Conservation (phyloP, 2,888 invertebrate genomes). For the Plutella xylostella region DNA sequence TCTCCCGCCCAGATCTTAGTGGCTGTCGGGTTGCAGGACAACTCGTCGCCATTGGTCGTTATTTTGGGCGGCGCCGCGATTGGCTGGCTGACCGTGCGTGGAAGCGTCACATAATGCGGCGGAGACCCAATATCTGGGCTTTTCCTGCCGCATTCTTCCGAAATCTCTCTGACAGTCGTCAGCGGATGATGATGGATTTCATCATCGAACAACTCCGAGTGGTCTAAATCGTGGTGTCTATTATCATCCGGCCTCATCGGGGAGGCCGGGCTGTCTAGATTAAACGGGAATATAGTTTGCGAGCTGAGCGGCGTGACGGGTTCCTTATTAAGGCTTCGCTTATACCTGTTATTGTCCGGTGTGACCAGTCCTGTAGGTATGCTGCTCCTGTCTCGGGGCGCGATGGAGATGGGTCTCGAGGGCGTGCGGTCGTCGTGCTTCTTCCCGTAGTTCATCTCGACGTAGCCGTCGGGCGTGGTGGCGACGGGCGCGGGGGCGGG, state of each 20-base stretch:
- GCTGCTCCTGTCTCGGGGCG: slow-evolving; percentile 36
- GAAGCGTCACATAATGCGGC: slow-evolving; percentile 65
- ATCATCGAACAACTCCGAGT: slow-evolving; percentile 28
- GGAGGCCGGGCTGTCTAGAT: slow-evolving; percentile 75
- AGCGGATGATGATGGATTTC: slow-evolving; percentile 32
- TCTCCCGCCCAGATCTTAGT: slow-evolving; percentile 38
- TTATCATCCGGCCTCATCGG: slow-evolving; percentile 61
- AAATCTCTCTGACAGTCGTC: slow-evolving; percentile 44
- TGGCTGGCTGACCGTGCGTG: slow-evolving; percentile 25
- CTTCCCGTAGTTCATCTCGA: slow-evolving; percentile 47
- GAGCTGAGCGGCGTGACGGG: slow-evolving; percentile 71
- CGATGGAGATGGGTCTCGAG: slow-evolving; percentile 75
- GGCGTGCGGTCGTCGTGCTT: slow-evolving; percentile 46
- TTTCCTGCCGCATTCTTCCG: slow-evolving; percentile 34
- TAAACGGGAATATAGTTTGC: slow-evolving; percentile 76
- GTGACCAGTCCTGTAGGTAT: no score
- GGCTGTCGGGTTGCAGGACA: slow-evolving; percentile 54
- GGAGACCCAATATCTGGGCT: slow-evolving; percentile 28
- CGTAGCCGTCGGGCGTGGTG: slow-evolving; percentile 57
- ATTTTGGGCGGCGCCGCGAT: slow-evolving; percentile 17
- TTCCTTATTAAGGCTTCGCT: slow-evolving; percentile 32
- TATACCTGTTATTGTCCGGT: no score
- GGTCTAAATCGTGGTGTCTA: slow-evolving; percentile 31
- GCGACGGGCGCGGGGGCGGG: slow-evolving; percentile 15
- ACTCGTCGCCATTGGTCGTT: slow-evolving; percentile 22